These are phyloP conservation scores for Gyps fulvus DNA, from an alignment of 2,113 vertebrate species.

Conservation along the genomic window DNA sequence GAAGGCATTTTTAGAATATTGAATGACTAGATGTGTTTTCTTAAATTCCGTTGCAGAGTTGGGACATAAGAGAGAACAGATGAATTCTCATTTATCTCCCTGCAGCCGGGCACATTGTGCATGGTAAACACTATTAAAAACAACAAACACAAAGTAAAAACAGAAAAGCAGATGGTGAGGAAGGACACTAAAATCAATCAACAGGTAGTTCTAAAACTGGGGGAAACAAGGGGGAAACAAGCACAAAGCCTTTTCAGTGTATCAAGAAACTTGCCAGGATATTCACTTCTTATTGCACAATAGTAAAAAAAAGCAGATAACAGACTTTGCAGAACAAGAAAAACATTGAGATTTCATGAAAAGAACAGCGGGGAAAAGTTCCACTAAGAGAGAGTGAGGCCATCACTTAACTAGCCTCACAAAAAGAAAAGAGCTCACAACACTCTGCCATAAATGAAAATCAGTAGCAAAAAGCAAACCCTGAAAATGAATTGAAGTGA, in stretches of 20 bases:
- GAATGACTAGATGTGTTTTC: background rate
- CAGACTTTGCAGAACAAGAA: background rate
- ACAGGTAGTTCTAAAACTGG: background rate
- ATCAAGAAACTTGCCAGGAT: background rate
- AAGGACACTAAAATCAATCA: slow-evolving; percentile 7
- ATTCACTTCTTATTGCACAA: background rate
- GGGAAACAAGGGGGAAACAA: background rate
- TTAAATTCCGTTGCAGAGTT: background rate
- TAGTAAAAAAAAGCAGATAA: background rate
- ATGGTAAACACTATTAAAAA: slow-evolving; percentile 4
- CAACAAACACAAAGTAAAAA: slow-evolving; percentile 7
- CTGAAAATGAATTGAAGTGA: background rate
- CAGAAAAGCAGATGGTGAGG: slow-evolving; percentile 14
- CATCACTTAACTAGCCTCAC: background rate
- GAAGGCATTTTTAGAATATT: slow-evolving; percentile 30
- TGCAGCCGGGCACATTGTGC: background rate
- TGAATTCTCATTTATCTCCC: background rate
- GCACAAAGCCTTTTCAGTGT: background rate
- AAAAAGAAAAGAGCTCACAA: background rate
- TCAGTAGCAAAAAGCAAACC: background rate
- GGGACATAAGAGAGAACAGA: background rate
- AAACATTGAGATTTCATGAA: background rate
- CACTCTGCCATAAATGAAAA: background rate
- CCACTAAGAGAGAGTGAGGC: background rate
- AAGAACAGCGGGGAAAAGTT: background rate